Conservation (phyloP, 1,140 invertebrate genomes). For the Tetragnatha versicolor region DNA sequence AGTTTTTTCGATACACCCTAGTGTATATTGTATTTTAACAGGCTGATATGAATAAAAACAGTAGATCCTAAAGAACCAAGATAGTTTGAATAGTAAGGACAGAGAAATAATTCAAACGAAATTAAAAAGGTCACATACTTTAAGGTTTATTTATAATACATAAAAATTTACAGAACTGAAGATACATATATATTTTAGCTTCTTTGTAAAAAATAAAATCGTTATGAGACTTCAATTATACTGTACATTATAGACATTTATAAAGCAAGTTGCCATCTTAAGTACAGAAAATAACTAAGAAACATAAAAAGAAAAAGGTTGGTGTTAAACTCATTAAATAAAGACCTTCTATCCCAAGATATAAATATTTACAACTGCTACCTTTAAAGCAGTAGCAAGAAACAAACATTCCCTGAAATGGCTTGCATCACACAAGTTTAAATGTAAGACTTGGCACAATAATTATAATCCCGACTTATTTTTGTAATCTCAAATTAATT, state of each 20-base stretch:
- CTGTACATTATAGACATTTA: constrained; percentile 54
- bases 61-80: too few relatives aligned
- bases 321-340: constrained; percentile 10
- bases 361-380: constrained; percentile 39
- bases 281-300: constrained; percentile 1
- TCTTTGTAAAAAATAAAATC: constrained; percentile 54
- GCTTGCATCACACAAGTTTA: too few relatives aligned
- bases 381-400: neutral
- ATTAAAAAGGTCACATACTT: constrained; percentile 50
- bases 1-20: too few relatives aligned
- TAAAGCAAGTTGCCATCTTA: constrained; percentile 36
- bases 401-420: too few relatives aligned
- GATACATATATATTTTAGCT: constrained; percentile 42
- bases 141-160: constrained; percentile 53
- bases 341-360: constrained; percentile 5
- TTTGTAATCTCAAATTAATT: too few relatives aligned
- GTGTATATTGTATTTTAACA: too few relatives aligned
- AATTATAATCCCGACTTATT: too few relatives aligned
- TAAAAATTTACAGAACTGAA: constrained; percentile 52
- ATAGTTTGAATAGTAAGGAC: too few relatives aligned
- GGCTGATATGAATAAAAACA: too few relatives aligned
- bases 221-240: constrained; percentile 36
- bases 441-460: too few relatives aligned
- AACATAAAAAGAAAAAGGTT: constrained; percentile 2
- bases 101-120: too few relatives aligned